These are phyloP conservation scores for Frankliniella intonsa DNA, from an alignment of 2,888 invertebrate species.

Conservation along the genomic window DNA sequence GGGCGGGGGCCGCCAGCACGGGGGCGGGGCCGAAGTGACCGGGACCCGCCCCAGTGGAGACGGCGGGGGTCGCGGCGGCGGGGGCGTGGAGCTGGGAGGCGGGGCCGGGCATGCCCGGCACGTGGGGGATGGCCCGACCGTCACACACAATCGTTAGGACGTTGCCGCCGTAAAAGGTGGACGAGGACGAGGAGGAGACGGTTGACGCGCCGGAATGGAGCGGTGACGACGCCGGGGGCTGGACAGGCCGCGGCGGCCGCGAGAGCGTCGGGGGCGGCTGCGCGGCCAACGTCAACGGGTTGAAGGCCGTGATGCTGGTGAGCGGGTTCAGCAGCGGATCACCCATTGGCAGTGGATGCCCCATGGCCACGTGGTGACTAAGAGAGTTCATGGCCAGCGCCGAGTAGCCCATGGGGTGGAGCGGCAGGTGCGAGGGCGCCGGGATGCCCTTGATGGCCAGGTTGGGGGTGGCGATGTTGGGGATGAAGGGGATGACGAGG, in stretches of 20 bases:
- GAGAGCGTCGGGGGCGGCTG: constrained; percentile 28
- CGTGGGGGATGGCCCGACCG: constrained; percentile 76
- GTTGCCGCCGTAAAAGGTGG: constrained; percentile 48
- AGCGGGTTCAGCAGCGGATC: constrained; percentile 52
- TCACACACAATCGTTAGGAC: constrained; percentile 61
- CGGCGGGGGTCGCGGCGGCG: constrained; percentile 45
- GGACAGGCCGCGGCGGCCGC: constrained; percentile 44
- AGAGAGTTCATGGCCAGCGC: not conserved
- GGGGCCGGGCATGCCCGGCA: constrained; percentile 84
- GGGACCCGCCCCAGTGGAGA: constrained; percentile 37
- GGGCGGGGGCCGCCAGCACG: constrained; percentile 27
- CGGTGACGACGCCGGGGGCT: constrained; percentile 47
- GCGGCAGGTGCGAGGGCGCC: constrained; percentile 45
- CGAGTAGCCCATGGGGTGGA: constrained; percentile 44
- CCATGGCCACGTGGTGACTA: not conserved
- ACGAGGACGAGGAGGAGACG: not conserved
- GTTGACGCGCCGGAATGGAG: not conserved
- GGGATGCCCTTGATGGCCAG: constrained; percentile 49
- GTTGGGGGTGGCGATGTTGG: constrained; percentile 54
- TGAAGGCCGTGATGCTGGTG: constrained; percentile 64
- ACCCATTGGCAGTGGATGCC: constrained; percentile 28
- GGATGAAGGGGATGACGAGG: constrained; percentile 54
- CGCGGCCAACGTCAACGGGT: constrained; percentile 58
- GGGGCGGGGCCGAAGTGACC: not conserved
- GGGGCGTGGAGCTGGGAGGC: constrained; percentile 50